A percentile compares a stretch with the other conserved stretches of the same genome.
These are phyloP conservation scores for Catocala sponsa DNA, from an alignment of 2,888 invertebrate species.

Conservation along the genomic window DNA sequence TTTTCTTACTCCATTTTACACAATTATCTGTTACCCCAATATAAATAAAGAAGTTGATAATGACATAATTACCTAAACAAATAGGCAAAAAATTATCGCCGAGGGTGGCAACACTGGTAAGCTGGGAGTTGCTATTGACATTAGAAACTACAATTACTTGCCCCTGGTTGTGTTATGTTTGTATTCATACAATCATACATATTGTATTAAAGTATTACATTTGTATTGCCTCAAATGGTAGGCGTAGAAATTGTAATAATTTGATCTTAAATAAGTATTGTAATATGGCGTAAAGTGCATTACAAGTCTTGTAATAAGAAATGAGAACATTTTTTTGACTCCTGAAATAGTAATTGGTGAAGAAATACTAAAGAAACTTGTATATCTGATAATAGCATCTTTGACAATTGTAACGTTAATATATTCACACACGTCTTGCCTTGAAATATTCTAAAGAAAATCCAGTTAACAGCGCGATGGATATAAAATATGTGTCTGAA, in stretches of 20 bases:
- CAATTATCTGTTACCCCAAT: slow-evolving; percentile 11
- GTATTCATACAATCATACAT: slow-evolving; percentile 37
- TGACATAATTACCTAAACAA: slow-evolving; percentile 41
- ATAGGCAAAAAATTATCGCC: slow-evolving; percentile 36
- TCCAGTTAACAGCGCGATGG: no score
- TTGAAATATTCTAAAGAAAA: no score
- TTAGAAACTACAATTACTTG: slow-evolving; percentile 52
- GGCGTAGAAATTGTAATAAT: slow-evolving; percentile 8
- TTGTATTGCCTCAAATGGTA: slow-evolving; percentile 9
- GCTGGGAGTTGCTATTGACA: slow-evolving; percentile 36
- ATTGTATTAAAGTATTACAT: slow-evolving; percentile 32
- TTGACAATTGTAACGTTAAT: no score
- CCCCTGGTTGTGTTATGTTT: slow-evolving; percentile 28
- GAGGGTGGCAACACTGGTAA: slow-evolving; percentile 31
- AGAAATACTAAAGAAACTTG: no score
- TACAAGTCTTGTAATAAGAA: no score
- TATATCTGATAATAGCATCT: no score
- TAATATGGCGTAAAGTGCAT: no score
- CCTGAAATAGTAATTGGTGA: no score
- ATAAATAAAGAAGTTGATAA: slow-evolving; percentile 27
- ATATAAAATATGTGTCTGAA: no score
- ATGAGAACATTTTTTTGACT: no score
- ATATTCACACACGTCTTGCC: no score
- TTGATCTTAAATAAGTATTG: neutral
- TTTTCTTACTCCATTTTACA: slow-evolving; percentile 7